These are phyloP conservation scores for Limnodromus scolopaceus DNA, from an alignment of 2,797 vertebrate genomes.

Conservation along the genomic window DNA sequence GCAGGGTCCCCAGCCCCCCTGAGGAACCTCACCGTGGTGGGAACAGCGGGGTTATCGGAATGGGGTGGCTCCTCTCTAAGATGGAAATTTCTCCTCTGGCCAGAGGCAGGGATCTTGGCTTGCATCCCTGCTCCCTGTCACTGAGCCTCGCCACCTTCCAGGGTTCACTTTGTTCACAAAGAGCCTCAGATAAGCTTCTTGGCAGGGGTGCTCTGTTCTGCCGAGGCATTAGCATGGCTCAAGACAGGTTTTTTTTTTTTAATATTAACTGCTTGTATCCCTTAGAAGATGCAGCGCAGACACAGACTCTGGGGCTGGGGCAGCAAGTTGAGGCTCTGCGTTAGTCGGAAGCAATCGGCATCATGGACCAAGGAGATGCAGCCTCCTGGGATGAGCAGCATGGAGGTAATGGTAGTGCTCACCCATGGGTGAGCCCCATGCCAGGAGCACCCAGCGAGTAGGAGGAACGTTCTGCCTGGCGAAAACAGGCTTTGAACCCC, in stretches of 20 bases:
- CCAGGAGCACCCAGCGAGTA: not conserved
- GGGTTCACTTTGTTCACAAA: conserved; percentile 65
- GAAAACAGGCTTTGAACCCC: not conserved
- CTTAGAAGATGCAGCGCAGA: not conserved
- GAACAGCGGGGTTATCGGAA: not conserved
- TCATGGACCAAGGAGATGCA: rapidly evolving
- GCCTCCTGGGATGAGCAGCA: not conserved
- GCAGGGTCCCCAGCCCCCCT: rapidly evolving
- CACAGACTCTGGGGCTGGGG: not conserved
- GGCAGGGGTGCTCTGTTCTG: conserved; percentile 36
- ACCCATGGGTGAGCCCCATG: not conserved
- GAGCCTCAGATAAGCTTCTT: conserved; percentile 72
- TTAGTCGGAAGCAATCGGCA: rapidly evolving
- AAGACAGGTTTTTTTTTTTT: not conserved
- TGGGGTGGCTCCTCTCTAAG: conserved; percentile 39
- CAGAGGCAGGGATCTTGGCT: conserved; percentile 67
- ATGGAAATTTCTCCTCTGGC: conserved; percentile 77
- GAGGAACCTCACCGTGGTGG: rapidly evolving
- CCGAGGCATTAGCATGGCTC: not conserved
- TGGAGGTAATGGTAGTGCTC: not conserved
- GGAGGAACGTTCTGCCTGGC: not conserved
- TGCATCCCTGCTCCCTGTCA: conserved; percentile 26
- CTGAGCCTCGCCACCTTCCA: conserved; percentile 51
- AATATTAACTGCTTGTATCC: conserved; percentile 21
- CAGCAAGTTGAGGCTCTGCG: rapidly evolving